Conservation (phyloP, 1,140 invertebrate species). For the Cotesia chilonis region DNA sequence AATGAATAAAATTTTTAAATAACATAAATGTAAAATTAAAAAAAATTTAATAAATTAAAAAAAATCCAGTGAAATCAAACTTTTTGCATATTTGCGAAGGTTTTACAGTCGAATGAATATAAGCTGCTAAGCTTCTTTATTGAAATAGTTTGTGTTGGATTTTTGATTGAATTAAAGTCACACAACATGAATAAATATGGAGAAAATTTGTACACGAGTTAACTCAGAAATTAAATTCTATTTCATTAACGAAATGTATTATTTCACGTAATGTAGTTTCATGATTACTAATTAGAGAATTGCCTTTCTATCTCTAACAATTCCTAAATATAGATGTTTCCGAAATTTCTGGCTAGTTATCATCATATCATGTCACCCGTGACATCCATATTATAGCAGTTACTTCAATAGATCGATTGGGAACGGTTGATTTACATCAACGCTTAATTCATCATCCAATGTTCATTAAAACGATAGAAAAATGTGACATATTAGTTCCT, state of each 20-base stretch:
- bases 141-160: background rate
- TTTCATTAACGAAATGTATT: background rate
- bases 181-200: background rate
- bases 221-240: background rate
- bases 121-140: background rate
- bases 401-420: conserved; percentile 14
- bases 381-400: conserved; percentile 10
- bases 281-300: conserved; percentile 34
- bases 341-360: conserved; percentile 14
- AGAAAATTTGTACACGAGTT: background rate
- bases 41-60: too few relatives aligned
- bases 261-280: conserved; percentile 27
- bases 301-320: background rate
- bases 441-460: conserved; percentile 1
- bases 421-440: conserved; percentile 7
- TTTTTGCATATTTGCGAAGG: too few relatives aligned
- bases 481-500: background rate
- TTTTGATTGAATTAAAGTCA: background rate
- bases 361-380: conserved; percentile 22
- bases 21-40: too few relatives aligned
- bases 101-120: background rate
- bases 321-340: conserved; percentile 18
- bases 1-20: too few relatives aligned
- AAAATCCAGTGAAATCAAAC: too few relatives aligned
- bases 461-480: background rate